phyloP scores from a whole-genome alignment of 2,888 invertebrate species.

The Fragum sueziense region DNA sequence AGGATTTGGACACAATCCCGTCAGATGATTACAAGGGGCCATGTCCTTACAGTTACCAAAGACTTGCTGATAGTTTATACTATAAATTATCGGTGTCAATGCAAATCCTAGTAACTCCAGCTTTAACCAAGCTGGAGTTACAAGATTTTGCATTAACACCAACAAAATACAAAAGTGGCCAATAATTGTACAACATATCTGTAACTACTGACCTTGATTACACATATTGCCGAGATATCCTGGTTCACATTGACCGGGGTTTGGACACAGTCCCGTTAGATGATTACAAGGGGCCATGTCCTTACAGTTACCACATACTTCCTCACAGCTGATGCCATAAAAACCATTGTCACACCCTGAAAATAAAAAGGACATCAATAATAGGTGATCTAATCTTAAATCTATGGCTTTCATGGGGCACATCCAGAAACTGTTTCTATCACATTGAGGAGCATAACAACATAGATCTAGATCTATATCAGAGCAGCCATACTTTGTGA shows the following conservation, averaged over 20 bases:
- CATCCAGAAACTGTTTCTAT: too few relatives aligned
- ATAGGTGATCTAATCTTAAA: not conserved
- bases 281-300: conserved; percentile 37
- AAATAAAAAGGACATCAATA: not conserved
- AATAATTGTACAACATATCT: too few relatives aligned
- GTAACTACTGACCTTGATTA: conserved; percentile 34
- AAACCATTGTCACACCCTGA: conserved; percentile 4
- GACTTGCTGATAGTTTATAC: conserved; percentile 23
- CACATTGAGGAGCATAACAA: not conserved
- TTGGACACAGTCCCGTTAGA: conserved; percentile 30
- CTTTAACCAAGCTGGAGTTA: too few relatives aligned
- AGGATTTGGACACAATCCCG: conserved; percentile 33
- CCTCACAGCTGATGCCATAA: conserved; percentile 40
- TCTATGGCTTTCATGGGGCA: too few relatives aligned
- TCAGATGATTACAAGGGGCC: conserved; percentile 35
- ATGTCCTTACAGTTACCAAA: conserved; percentile 49
- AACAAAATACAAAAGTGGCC: too few relatives aligned
- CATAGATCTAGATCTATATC: not conserved
- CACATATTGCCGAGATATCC: conserved; percentile 45
- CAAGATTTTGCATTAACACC: too few relatives aligned
- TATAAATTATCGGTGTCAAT: too few relatives aligned
- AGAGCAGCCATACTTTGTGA: too few relatives aligned
- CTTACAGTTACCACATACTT: conserved; percentile 48
- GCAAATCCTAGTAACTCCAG: too few relatives aligned
- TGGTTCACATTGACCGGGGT: conserved; percentile 37